Conservation (phyloP, 2,113 vertebrate species). For the Macrotus californicus region DNA sequence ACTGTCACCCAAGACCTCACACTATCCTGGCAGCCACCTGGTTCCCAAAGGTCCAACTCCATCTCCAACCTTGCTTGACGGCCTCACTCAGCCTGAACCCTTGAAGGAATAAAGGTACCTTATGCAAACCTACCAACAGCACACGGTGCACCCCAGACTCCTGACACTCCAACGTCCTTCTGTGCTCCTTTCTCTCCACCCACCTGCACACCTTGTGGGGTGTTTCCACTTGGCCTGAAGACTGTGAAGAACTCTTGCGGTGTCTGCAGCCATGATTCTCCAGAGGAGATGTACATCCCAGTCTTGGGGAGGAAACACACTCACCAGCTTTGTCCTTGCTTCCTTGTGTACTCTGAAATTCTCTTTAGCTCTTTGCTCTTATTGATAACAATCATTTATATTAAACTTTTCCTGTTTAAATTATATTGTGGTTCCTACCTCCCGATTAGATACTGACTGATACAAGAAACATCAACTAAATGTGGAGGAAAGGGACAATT, state of each 20-base stretch:
- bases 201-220: too few relatives aligned
- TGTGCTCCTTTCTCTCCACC: rapidly evolving
- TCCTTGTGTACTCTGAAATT: neutral
- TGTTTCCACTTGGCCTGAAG: neutral
- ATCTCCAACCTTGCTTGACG: neutral
- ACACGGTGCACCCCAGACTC: too few relatives aligned
- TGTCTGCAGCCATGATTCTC: neutral
- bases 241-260: neutral
- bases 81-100: neutral
- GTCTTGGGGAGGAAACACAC: rapidly evolving
- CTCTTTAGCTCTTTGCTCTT: neutral
- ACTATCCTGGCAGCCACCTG: neutral
- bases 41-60: neutral
- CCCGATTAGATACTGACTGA: neutral
- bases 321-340: neutral
- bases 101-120: neutral
- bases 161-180: neutral
- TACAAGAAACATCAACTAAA: neutral
- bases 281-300: neutral
- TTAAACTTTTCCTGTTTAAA: neutral
- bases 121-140: neutral
- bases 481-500: neutral
- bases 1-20: neutral
- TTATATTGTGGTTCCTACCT: neutral
- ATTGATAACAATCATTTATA: neutral